These are phyloP conservation scores for Pemphigus obesinymphae DNA, from an alignment of 1,140 invertebrate species.

Conservation along the genomic window DNA sequence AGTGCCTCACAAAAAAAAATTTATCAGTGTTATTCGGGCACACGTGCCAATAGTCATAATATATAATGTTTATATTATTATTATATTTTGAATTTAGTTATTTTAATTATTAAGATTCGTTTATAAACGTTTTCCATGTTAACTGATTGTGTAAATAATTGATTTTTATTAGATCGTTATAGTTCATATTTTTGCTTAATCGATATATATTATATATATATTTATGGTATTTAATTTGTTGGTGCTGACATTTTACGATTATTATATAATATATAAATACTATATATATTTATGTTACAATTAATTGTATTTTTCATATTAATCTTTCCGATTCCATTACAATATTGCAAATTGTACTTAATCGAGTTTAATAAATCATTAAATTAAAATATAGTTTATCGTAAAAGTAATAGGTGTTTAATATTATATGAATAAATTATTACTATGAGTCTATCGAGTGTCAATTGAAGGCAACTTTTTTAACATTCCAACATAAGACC, in stretches of 20 bases:
- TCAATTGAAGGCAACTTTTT: no score
- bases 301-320: not conserved
- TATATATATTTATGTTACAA: not conserved
- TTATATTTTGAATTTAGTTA: not conserved
- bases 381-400: no score
- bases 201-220: not conserved
- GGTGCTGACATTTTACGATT: not conserved
- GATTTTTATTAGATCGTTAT: conserved; percentile 7
- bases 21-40: not conserved
- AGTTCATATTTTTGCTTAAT: not conserved
- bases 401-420: no score
- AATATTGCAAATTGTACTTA: not conserved
- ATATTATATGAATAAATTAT: no score
- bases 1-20: conserved; percentile 14
- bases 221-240: not conserved
- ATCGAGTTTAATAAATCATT: not conserved
- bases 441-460: not conserved
- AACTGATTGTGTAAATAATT: conserved; percentile 24
- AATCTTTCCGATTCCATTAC: not conserved
- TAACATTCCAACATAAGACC: not conserved
- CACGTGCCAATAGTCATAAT: not conserved
- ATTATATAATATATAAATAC: not conserved
- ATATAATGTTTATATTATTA: not conserved
- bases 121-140: not conserved
- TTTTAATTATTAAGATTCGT: not conserved